A percentile compares a stretch with the other conserved stretches of the same genome.
Conservation (phyloP, 2,888 invertebrate species). For the Drosophila neonasuta region DNA sequence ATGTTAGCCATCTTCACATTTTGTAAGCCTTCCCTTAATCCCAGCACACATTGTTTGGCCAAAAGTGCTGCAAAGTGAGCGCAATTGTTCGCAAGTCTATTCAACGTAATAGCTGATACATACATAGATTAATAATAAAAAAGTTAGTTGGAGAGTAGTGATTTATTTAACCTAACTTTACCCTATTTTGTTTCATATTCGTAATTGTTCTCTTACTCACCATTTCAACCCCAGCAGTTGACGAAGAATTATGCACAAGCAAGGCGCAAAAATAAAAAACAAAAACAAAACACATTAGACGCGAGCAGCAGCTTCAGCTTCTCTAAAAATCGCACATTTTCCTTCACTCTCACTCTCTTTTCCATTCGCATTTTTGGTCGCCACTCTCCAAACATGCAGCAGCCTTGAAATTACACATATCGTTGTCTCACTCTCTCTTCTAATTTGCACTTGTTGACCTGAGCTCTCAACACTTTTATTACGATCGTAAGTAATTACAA, state of each 20-base stretch:
- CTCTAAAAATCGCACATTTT: background rate
- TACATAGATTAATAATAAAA: background rate
- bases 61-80: conserved; percentile 35
- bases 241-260: background rate
- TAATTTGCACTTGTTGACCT: too few relatives aligned
- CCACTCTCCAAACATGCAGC: too few relatives aligned
- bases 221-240: background rate
- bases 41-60: conserved; percentile 26
- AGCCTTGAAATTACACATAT: too few relatives aligned
- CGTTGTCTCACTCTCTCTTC: too few relatives aligned
- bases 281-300: background rate
- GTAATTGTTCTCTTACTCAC: background rate
- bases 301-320: background rate
- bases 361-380: too few relatives aligned
- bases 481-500: too few relatives aligned
- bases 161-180: background rate
- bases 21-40: conserved; percentile 65
- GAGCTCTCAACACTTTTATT: too few relatives aligned
- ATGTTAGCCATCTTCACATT: conserved; percentile 56
- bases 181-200: background rate
- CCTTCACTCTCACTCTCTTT: background rate
- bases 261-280: background rate
- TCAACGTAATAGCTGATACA: background rate
- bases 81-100: background rate
- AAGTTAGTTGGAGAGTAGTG: background rate